phyloP scores from a whole-genome alignment of 1,140 invertebrate species.

The Meloidogyne chitwoodi region DNA sequence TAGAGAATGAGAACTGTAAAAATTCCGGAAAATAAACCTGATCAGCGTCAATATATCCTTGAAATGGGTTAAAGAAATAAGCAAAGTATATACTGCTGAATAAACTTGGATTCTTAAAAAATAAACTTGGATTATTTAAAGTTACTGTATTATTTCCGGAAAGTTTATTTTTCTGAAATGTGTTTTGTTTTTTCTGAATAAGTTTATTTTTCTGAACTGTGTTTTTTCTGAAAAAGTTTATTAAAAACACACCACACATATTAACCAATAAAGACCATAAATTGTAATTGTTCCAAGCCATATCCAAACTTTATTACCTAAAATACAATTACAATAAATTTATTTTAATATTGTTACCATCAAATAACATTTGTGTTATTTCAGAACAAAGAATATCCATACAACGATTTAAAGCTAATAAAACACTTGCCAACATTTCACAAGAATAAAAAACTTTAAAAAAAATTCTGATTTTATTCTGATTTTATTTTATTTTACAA shows the following conservation, averaged over 20 bases:
- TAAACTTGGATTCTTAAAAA: background rate
- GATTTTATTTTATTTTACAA: background rate
- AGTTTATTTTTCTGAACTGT: too few relatives aligned
- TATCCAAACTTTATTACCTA: conserved; percentile 2
- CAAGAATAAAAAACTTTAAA: background rate
- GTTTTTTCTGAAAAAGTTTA: background rate
- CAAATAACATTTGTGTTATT: background rate
- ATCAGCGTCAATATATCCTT: background rate
- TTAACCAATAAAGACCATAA: background rate
- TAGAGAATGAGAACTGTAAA: background rate
- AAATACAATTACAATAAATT: background rate
- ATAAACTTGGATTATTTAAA: background rate
- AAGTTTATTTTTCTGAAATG: background rate
- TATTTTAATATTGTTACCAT: background rate
- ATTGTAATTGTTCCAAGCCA: background rate
- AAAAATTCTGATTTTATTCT: background rate
- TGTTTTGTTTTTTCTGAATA: too few relatives aligned
- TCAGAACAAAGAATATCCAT: background rate
- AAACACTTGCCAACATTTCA: background rate
- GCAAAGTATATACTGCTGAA: background rate
- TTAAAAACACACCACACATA: background rate
- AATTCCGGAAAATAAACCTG: background rate
- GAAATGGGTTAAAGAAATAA: background rate
- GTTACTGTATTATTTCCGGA: background rate
- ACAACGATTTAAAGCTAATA: conserved; percentile 2